These are phyloP conservation scores for Urocyon cinereoargenteus DNA, from an alignment of 2,797 vertebrate genomes.

Conservation along the genomic window DNA sequence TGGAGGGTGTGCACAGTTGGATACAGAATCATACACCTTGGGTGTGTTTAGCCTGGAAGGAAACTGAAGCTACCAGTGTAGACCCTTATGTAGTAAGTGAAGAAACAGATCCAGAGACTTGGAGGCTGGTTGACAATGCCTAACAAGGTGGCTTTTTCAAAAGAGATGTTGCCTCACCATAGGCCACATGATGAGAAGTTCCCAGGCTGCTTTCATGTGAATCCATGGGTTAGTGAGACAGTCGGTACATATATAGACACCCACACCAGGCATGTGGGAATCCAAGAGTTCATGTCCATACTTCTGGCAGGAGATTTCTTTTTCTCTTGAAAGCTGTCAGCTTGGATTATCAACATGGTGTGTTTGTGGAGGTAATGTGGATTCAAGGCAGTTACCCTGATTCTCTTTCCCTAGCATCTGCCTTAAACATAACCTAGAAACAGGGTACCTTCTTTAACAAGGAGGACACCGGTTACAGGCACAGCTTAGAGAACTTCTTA, in stretches of 20 bases:
- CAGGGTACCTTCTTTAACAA: background rate
- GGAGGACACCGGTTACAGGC: background rate
- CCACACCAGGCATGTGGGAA: background rate
- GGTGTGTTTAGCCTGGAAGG: background rate
- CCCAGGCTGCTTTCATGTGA: background rate
- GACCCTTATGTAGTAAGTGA: background rate
- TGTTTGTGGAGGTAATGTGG: background rate
- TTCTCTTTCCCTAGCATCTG: background rate
- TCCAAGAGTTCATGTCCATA: background rate
- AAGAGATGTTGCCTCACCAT: background rate
- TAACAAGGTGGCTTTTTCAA: background rate
- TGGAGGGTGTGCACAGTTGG: background rate
- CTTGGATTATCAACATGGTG: background rate
- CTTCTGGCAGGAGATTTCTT: background rate
- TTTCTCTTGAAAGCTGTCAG: background rate
- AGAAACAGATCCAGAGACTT: background rate
- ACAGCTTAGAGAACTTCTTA: background rate
- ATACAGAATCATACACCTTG: background rate
- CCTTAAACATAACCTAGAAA: background rate
- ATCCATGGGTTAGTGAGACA: background rate
- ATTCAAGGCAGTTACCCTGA: background rate
- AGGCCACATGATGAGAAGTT: background rate
- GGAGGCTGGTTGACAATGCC: background rate
- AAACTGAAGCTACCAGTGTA: background rate
- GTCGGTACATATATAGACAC: background rate